A percentile compares a stretch with the other conserved stretches of the same genome.
These are phyloP conservation scores for Andrena hattorfiana DNA, from an alignment of 2,888 invertebrate genomes.

Conservation along the genomic window DNA sequence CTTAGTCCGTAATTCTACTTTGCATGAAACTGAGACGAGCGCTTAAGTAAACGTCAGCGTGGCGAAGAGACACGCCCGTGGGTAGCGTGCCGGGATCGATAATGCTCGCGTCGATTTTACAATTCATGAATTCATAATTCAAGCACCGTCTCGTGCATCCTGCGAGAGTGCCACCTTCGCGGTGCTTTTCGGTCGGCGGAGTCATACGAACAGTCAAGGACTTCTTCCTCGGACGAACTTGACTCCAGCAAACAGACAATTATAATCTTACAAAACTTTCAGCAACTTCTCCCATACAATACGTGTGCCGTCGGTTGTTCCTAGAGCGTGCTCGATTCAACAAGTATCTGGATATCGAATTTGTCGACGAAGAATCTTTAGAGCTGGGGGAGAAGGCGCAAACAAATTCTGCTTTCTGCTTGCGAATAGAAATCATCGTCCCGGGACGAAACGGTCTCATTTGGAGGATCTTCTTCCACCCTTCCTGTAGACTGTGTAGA, in stretches of 20 bases:
- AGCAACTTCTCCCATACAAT: conserved; percentile 12
- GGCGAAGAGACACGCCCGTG: conserved; percentile 28
- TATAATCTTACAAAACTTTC: conserved; percentile 34
- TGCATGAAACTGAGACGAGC: conserved; percentile 66
- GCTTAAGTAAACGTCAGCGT: conserved; percentile 61
- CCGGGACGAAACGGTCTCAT: conserved; percentile 29
- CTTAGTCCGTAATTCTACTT: conserved; percentile 63
- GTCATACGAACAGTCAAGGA: conserved; percentile 15
- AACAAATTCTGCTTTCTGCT: conserved; percentile 30
- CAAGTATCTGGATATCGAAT: conserved; percentile 28
- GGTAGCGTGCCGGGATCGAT: conserved; percentile 73
- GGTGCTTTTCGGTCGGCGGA: conserved; percentile 36
- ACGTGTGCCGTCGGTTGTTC: background rate
- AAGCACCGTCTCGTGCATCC: conserved; percentile 68
- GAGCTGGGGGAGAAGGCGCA: background rate
- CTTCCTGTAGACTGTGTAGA: conserved; percentile 9
- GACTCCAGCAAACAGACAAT: conserved; percentile 37
- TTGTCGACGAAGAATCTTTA: background rate
- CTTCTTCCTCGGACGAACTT: conserved; percentile 17
- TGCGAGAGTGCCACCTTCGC: conserved; percentile 54
- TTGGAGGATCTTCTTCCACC: conserved; percentile 25
- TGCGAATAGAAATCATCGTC: conserved; percentile 48
- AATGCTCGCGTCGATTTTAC: conserved; percentile 79
- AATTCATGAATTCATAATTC: conserved; percentile 82
- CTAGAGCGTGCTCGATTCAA: conserved; percentile 5